These are phyloP conservation scores for Phenganax stokvisi DNA, from an alignment of 92 coral and sea anemone species.

Conservation along the genomic window DNA sequence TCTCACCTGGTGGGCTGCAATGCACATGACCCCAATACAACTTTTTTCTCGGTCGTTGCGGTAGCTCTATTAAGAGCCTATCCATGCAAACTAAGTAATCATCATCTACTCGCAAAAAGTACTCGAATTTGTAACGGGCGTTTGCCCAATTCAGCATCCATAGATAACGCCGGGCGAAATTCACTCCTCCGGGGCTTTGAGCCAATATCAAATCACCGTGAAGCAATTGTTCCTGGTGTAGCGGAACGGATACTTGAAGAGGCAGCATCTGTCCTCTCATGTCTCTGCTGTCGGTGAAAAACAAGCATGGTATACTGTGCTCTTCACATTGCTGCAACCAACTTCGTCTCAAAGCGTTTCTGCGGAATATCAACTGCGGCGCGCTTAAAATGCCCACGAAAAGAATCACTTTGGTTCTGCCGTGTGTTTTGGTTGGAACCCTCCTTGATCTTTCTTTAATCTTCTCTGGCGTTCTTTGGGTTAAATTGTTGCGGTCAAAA, in stretches of 20 bases:
- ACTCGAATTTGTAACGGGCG: slow-evolving; percentile 66
- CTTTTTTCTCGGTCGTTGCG: slow-evolving; percentile 57
- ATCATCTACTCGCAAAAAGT: slow-evolving; percentile 81
- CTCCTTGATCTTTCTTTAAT: neutral
- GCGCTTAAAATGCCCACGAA: slow-evolving; percentile 79
- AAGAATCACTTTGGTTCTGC: slow-evolving; percentile 45
- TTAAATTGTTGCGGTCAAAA: neutral
- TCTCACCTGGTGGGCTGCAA: slow-evolving; percentile 47
- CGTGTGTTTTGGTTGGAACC: neutral
- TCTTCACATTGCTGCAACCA: slow-evolving; percentile 72
- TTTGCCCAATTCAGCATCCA: slow-evolving; percentile 83
- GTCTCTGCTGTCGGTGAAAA: slow-evolving; percentile 68
- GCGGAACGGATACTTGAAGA: slow-evolving; percentile 4
- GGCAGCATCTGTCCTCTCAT: slow-evolving; percentile 28
- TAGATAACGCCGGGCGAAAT: slow-evolving; percentile 73
- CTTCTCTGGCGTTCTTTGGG: neutral
- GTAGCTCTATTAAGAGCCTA: slow-evolving; percentile 69
- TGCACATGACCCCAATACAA: slow-evolving; percentile 92
- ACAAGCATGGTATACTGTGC: slow-evolving; percentile 67
- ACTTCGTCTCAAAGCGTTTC: slow-evolving; percentile 73
- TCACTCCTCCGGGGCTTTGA: slow-evolving; percentile 55
- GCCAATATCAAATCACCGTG: slow-evolving; percentile 36
- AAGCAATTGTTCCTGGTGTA: slow-evolving; percentile 20
- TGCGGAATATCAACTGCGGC: slow-evolving; percentile 74
- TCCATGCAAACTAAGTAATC: slow-evolving; percentile 85